Conservation (phyloP, 2,888 invertebrate genomes). For the Clistopyga incitator region DNA sequence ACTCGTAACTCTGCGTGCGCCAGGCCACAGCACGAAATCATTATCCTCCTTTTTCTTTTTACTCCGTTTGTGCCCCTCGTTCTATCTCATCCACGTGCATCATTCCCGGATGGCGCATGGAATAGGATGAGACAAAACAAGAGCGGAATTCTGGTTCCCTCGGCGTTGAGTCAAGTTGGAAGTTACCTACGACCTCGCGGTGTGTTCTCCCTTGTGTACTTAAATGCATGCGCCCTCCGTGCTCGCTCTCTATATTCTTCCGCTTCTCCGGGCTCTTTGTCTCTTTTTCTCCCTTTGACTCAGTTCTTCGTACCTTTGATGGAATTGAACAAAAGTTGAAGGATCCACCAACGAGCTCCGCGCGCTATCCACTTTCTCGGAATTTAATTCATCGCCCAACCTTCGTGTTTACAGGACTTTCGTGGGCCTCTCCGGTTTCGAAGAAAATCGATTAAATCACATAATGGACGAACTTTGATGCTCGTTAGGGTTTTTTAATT, state of each 20-base stretch:
- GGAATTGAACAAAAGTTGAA: constrained; percentile 47
- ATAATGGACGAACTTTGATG: constrained; percentile 25
- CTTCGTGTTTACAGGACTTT: not conserved
- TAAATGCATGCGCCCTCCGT: constrained; percentile 15
- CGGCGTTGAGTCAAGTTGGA: constrained; percentile 36
- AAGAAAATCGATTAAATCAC: constrained; percentile 22
- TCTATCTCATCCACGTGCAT: constrained; percentile 31
- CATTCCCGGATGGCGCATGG: constrained; percentile 2
- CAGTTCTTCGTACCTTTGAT: constrained; percentile 31
- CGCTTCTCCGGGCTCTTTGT: constrained; percentile 30
- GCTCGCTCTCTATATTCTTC: constrained; percentile 37
- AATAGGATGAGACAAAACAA: constrained; percentile 17
- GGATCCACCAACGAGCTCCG: constrained; percentile 8
- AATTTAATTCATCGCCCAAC: constrained; percentile 26
- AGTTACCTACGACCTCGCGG: constrained; percentile 42
- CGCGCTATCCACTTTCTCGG: constrained; percentile 15
- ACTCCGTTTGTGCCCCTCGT: constrained; percentile 13
- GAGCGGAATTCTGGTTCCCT: constrained; percentile 14
- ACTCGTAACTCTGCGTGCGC: constrained; percentile 58
- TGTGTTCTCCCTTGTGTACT: not conserved
- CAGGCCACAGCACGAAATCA: constrained; percentile 42
- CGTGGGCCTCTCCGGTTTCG: not conserved
- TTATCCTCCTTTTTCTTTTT: constrained; percentile 40
- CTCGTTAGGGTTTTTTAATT: not conserved
- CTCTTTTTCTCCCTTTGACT: constrained; percentile 24